Evolutionary conservation across 2,797 vertebrate species (phyloP).

Genomic region (Orestias chungarensis): DNA sequence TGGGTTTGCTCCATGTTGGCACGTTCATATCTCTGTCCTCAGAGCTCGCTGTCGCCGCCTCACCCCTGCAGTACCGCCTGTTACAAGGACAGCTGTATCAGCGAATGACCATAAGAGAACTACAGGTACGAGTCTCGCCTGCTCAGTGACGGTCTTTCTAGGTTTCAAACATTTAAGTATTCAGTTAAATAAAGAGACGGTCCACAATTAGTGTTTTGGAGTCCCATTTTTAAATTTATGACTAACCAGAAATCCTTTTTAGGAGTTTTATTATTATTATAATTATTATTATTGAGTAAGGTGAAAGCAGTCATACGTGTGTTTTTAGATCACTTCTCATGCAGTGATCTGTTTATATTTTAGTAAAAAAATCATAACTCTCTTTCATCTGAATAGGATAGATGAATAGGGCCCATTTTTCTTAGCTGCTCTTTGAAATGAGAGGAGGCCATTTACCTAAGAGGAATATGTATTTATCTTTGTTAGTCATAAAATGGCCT

Average conservation of each 20-base stretch:
- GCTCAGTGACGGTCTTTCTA: background rate
- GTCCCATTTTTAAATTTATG: background rate
- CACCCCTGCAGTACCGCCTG: conserved; percentile 77
- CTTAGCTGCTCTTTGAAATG: background rate
- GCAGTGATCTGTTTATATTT: background rate
- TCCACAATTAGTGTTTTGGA: background rate
- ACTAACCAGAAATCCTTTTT: background rate
- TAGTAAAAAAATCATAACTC: background rate
- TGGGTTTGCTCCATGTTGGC: conserved; percentile 71
- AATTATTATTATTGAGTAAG: no score
- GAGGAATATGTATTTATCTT: background rate
- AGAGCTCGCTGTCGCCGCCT: conserved; percentile 74
- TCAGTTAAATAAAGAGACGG: background rate
- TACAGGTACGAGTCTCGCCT: conserved; percentile 48
- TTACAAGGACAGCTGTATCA: conserved; percentile 80
- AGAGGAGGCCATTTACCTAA: background rate
- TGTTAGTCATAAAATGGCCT: background rate
- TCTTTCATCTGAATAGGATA: background rate
- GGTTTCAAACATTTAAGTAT: background rate
- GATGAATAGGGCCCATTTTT: background rate
- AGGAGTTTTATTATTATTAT: background rate
- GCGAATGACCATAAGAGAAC: conserved; percentile 81
- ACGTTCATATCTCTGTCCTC: conserved; percentile 79
- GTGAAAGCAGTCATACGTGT: background rate
- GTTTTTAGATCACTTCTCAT: background rate